phyloP scores from a whole-genome alignment of 2,797 vertebrate species.

The Pipistrellus pipistrellus region DNA sequence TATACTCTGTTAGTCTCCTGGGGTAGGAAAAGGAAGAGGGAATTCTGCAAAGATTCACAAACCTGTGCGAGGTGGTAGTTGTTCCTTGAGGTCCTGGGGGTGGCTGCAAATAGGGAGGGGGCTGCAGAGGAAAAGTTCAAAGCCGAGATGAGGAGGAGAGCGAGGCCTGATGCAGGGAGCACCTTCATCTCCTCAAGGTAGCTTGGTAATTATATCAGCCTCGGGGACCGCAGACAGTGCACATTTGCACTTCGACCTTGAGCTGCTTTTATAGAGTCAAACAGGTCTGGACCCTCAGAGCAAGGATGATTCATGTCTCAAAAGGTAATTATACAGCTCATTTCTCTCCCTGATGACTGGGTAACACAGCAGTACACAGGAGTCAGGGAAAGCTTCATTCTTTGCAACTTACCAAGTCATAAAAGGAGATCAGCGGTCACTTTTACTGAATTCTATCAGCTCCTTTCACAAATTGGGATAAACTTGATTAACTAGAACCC shows the following conservation, averaged over 20 bases:
- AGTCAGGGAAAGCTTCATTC: constrained; percentile 66
- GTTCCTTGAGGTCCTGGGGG: constrained; percentile 77
- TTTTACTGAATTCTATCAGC: constrained; percentile 34
- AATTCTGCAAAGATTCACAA: constrained; percentile 76
- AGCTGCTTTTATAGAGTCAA: constrained; percentile 85
- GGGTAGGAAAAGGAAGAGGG: not conserved
- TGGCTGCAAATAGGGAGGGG: constrained; percentile 73
- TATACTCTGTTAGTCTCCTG: not conserved
- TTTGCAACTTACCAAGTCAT: constrained; percentile 39
- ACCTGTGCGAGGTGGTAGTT: constrained; percentile 85
- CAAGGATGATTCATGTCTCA: constrained; percentile 87
- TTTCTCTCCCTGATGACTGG: constrained; percentile 82
- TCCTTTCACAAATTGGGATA: not conserved
- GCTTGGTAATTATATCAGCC: constrained; percentile 58
- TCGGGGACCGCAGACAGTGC: not conserved
- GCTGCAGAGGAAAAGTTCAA: constrained; percentile 79
- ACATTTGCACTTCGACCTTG: constrained; percentile 61
- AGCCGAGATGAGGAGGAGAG: constrained; percentile 74
- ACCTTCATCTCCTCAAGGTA: constrained; percentile 82
- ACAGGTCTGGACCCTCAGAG: constrained; percentile 77
- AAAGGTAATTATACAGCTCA: constrained; percentile 85
- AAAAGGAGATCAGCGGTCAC: not conserved
- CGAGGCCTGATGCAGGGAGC: constrained; percentile 76
- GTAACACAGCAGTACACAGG: constrained; percentile 55
- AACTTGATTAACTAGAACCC: constrained; percentile 2